Evolutionary conservation across 2,888 invertebrate genomes (phyloP).

Genomic region (Rhingia campestris): DNA sequence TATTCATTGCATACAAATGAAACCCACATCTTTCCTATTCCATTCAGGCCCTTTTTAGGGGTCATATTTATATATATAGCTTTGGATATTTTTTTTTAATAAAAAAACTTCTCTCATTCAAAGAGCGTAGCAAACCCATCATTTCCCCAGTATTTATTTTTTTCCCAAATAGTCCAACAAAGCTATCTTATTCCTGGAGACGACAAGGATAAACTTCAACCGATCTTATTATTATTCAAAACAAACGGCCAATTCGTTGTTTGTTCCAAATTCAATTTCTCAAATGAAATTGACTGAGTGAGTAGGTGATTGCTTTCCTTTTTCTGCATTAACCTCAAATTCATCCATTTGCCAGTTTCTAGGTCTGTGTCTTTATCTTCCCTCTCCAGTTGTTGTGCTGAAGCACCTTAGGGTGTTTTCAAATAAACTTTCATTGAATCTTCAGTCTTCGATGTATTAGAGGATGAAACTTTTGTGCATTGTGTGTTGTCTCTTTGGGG

Average conservation of each 20-base stretch:
- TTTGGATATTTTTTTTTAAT: too few species aligned
- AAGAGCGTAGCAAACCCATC: too few species aligned
- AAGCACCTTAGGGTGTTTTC: too few species aligned
- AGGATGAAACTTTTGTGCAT: constrained; percentile 12
- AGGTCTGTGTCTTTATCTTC: neutral
- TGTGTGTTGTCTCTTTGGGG: neutral
- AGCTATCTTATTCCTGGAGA: neutral
- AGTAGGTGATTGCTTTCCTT: neutral
- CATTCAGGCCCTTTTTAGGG: too few species aligned
- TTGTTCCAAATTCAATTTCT: neutral
- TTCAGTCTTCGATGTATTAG: neutral
- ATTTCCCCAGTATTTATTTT: too few species aligned
- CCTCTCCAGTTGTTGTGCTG: neutral
- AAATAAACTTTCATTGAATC: neutral
- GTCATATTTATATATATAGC: too few species aligned
- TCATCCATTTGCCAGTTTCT: neutral
- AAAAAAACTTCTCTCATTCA: too few species aligned
- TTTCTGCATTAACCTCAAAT: neutral
- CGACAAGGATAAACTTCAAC: neutral
- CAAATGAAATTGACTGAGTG: neutral
- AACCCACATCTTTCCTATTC: too few species aligned
- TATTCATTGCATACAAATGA: too few species aligned
- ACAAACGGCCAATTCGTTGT: neutral
- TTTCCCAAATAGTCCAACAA: neutral
- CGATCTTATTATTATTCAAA: neutral